These are phyloP conservation scores for Spodoptera littoralis DNA, from an alignment of 2,888 invertebrate species.

Conservation along the genomic window DNA sequence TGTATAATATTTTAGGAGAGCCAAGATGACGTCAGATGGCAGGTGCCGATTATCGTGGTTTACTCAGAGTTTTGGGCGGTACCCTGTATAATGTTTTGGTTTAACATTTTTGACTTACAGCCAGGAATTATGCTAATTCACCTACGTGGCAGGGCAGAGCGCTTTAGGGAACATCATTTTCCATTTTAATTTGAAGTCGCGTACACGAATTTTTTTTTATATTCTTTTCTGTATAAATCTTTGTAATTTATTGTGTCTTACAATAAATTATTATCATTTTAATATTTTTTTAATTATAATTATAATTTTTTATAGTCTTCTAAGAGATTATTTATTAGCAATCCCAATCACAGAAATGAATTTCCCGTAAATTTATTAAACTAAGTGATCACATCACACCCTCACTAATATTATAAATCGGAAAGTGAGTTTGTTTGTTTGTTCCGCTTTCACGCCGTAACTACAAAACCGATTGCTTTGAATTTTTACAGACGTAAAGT, in stretches of 20 bases:
- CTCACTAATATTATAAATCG: no score
- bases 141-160: not conserved
- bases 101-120: conserved; percentile 26
- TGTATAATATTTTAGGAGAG: conserved; percentile 39
- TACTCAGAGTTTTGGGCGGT: conserved; percentile 16
- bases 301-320: no score
- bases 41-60: conserved; percentile 46
- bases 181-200: conserved; percentile 10
- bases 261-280: no score
- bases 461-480: no score
- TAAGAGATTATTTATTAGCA: conserved; percentile 11
- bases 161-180: conserved; percentile 9
- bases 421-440: no score
- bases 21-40: conserved; percentile 37
- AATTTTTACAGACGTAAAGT: no score
- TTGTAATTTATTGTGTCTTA: no score
- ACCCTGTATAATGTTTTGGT: conserved; percentile 9
- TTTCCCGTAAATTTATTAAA: conserved; percentile 4
- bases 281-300: no score
- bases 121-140: conserved; percentile 37
- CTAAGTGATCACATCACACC: no score
- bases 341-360: conserved; percentile 6
- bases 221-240: not conserved
- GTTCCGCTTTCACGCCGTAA: no score
- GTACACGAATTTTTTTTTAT: not conserved